These are phyloP conservation scores for Cyrtonyx montezumae DNA, from an alignment of 2,113 vertebrate genomes.

Conservation along the genomic window DNA sequence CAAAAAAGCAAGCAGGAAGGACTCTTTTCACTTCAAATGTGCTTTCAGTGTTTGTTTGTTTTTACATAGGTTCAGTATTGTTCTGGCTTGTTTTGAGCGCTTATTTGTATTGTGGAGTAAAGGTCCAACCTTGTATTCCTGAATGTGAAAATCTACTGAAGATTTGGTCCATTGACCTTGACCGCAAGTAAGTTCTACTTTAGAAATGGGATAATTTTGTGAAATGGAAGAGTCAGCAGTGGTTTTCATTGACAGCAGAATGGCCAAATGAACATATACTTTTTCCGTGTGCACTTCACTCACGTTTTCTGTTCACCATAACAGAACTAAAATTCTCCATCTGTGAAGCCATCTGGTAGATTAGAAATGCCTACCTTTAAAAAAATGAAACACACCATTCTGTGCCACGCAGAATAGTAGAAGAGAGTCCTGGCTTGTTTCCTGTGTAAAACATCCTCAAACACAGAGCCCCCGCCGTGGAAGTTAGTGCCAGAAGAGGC, in stretches of 20 bases:
- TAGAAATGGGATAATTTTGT: neutral
- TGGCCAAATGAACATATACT: no score
- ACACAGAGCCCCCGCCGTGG: neutral
- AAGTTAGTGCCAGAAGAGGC: neutral
- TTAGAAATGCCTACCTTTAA: neutral
- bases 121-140: neutral
- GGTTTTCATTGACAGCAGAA: neutral
- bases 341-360: neutral
- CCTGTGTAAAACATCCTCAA: neutral
- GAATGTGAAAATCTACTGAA: neutral
- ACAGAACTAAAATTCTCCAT: neutral
- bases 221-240: neutral
- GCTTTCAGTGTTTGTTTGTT: neutral
- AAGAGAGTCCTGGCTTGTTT: neutral
- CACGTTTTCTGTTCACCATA: neutral
- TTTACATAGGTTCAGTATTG: neutral
- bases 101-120: neutral
- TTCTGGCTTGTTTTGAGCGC: neutral
- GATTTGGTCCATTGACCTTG: neutral
- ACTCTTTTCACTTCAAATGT: neutral
- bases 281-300: neutral
- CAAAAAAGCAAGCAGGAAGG: neutral
- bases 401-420: neutral
- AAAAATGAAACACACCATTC: neutral
- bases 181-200: neutral